Evolutionary conservation across 1,140 invertebrate species (phyloP), one percentile per base, ranked within the genome.

Genomic region (Lepidurus arcticus): DNA sequence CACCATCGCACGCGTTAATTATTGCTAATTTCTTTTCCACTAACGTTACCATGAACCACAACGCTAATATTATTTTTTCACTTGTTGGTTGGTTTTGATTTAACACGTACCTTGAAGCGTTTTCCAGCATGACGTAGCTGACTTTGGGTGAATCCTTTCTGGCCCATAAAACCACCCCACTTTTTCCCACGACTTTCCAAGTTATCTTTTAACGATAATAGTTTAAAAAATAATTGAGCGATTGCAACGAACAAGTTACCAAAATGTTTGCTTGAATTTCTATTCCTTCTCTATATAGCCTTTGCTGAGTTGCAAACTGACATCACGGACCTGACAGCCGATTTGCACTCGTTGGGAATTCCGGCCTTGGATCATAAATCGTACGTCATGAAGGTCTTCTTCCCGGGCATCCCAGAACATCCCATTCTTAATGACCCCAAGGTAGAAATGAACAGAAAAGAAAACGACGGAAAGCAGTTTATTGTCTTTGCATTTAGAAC

Each of bases 221-320:
- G 16, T 65, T 65, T 65, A 0, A 65, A 65, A n/a, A n/a, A 65
- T 65, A 7, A n/a, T 16, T 21, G 7, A 13, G 21, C n/a, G 53
- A 65, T 65, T 65, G 21, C 53, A 65, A 21, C 7, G 1, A 11
- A 65, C n/a, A 4, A n/a, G 13, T 65, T 65, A 65, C 3, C 53
- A 13, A n/a, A 65, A 65, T 65, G 53, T 65, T 65, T 65, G 53
- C 21, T 21, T 65, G 34, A 34, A 34, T 16, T 65, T 65, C 21
- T 65, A 13, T 78, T 81, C 75, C 81, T 79, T 80, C 65, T 78
- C 81, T 83, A 84, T 82, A 2, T 84, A 90, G 98, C 97, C 4
- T 99, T 99, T 90, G 97, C 97, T 21, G 98, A 99, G 86, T 88
- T 99, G 16, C 98, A 99, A 88, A 99, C 97, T 1, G 97, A 99